Base-by-base conservation (phyloP, 1,140 invertebrate species). In the Asobara japonica region DNA sequence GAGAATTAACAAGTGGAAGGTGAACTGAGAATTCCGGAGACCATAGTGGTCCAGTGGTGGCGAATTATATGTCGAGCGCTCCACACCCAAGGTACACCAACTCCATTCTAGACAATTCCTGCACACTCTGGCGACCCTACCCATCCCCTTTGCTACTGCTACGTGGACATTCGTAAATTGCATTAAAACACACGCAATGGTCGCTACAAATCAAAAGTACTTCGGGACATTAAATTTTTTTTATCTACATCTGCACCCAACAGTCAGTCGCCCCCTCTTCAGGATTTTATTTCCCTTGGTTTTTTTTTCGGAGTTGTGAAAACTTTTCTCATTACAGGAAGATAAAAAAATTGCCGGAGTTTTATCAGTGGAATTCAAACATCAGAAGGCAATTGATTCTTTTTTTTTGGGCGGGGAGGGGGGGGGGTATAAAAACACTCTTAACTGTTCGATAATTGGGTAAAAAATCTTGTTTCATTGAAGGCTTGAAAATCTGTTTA, bases 101-200 rank as follows among this genome's bases (percentile, higher is more conserved):
- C 66, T 56, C 66, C 48, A 69, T 69, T 60, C 30, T 56, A 16
- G n/a, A 11, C 31, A 69, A 69, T 69, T 27, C 66, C 48, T 48
- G 38, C 45, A 13, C 65, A 45, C 11, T n/a, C 20, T 5, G 13
- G 25, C 8, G 25, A 45, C 27, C 5, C 61, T 5, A 30, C 11
- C 31, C 31, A 22, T 67, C 20, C 27, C 13, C 8, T 22, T 20
- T 6, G 10, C n/a, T 31, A 65, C 62, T n/a, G n/a, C n/a, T n/a
- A 67, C 65, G 51, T 16, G 30, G 29, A 31, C 60, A 62, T 31
- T 11, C 29, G 60, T 62, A 62, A 62, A 62, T 62, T 62, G 60
- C 60, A 62, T 62, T 62, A 62, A 62, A 62, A 62, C 29, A 27
- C 29, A 62, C 60, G 29, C 60, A 62, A 31, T 31, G 27, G 4